Percentiles rank a stretch among this genome's conserved stretches.
Evolutionary conservation across 2,888 invertebrate genomes (phyloP).

Genomic region (Netelia inedita): DNA sequence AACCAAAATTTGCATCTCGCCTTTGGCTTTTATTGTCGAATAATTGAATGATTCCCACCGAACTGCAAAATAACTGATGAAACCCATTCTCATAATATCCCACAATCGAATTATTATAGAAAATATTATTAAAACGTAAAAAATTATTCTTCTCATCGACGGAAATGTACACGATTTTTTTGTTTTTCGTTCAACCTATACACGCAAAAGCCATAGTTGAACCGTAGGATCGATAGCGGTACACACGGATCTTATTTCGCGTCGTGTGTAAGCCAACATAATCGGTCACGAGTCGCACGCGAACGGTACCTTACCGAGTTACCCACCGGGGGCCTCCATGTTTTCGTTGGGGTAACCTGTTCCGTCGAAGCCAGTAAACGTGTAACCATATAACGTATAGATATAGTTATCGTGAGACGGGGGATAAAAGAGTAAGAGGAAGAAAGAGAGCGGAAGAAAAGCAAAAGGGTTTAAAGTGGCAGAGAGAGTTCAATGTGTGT

Average conservation of each 20-base stretch:
- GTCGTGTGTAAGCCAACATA: constrained; percentile 53
- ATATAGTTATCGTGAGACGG: constrained; percentile 35
- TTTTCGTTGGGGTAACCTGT: constrained; percentile 61
- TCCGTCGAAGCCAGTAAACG: constrained; percentile 47
- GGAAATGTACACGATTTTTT: constrained; percentile 23
- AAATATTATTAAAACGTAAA: not conserved
- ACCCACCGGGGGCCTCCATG: constrained; percentile 32
- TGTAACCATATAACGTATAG: constrained; percentile 41
- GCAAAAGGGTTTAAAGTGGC: constrained; percentile 48
- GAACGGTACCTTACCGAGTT: constrained; percentile 61
- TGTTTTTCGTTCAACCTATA: not conserved
- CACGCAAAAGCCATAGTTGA: not conserved
- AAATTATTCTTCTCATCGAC: not conserved
- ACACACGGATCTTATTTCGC: constrained; percentile 44
- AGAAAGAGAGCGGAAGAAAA: constrained; percentile 33
- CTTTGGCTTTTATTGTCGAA: not conserved
- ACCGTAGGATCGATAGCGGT: constrained; percentile 47
- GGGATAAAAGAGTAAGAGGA: constrained; percentile 19
- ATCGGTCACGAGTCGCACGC: constrained; percentile 65
- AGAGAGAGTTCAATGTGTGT: constrained; percentile 34
- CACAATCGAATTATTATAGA: too few relatives aligned
- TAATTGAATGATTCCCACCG: not conserved
- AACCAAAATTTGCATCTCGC: constrained; percentile 13
- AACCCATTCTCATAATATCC: too few relatives aligned
- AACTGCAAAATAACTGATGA: not conserved